These are phyloP conservation scores for Aplysina aerophoba DNA, from an alignment of 37 sponge, comb jelly and placozoan genomes.

Conservation along the genomic window DNA sequence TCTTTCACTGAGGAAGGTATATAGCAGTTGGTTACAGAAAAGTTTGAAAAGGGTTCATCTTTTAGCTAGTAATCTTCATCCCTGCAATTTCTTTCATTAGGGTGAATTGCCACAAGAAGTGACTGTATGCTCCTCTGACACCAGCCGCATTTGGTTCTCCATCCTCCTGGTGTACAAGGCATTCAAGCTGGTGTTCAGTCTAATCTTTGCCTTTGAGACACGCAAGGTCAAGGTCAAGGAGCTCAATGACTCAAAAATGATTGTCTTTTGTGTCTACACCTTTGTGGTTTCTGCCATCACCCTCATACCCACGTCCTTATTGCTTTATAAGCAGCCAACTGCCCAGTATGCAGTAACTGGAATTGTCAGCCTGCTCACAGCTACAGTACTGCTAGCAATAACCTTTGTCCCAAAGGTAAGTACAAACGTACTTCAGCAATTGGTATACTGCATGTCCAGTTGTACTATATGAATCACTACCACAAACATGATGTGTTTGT, in stretches of 20 bases:
- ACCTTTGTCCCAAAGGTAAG: conserved; percentile 53
- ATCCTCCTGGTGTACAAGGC: conserved; percentile 67
- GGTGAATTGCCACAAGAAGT: neutral
- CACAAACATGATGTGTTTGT: too few species aligned
- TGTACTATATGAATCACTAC: too few species aligned
- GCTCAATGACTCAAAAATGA: conserved; percentile 68
- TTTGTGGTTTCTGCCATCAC: conserved; percentile 60
- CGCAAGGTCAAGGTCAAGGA: conserved; percentile 55
- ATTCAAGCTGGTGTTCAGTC: conserved; percentile 42
- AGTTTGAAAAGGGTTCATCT: too few species aligned
- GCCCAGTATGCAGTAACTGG: conserved; percentile 56
- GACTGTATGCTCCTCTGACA: conserved; percentile 11
- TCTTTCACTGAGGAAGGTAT: too few species aligned
- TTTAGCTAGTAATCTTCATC: too few species aligned
- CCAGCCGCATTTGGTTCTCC: conserved; percentile 26
- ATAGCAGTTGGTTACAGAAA: too few species aligned
- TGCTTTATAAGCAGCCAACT: conserved; percentile 36
- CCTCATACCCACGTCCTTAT: conserved; percentile 37
- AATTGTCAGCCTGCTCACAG: neutral
- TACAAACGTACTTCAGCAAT: too few species aligned
- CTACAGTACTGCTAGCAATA: conserved; percentile 32
- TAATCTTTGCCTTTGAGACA: conserved; percentile 74
- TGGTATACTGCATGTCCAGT: too few species aligned
- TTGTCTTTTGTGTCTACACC: conserved; percentile 64
- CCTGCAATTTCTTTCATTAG: too few species aligned